Base-by-base conservation (phyloP, 2,113 vertebrate species). In the Misgurnus anguillicaudatus region DNA sequence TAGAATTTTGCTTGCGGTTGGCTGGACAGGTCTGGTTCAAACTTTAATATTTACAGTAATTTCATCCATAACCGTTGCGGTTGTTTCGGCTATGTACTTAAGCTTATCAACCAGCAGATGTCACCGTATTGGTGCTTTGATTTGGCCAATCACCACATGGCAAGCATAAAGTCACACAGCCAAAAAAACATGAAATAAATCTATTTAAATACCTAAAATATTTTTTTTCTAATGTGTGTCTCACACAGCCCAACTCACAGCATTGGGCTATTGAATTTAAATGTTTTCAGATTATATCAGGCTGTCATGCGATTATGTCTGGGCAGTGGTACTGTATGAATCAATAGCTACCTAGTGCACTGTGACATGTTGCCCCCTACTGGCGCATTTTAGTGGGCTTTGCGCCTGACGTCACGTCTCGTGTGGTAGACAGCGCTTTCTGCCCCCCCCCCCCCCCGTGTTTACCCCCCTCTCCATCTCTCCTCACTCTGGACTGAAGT, bases 401-500 rank as follows among this genome's bases (percentile, higher is more conserved):
- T 91, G 91, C 87, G 89, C 85, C 88, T 93, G 92, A 96, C 95
- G 94, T 96, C 94, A 96, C 91, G 89, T 86, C 87, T 91, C 91
- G 93, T 90, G 91, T 87, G 89, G 91, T 91, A 89, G 24, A 63
- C 69, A 24, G 68, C 45, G 60, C 47, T 51, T 7, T 31, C 68
- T 7, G 17, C 2, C 61, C 70, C 45, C 16, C 47, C 70, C 45
- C 16, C 47, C 13, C 48, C 48, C 67, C 41, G 38, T 39, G 70
- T 74, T 61, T 42, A 74, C 21, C 57, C 65, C 66, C 48, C 9
- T 75, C 73, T 75, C 73, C 60, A 53, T 74, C 88, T 92, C 89
- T 89, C 86, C 84, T 90, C 90, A 86, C 87, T 75, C 85, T 81
- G 88, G 88, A 87, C 84, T 90, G 83, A 88, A 90, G 87, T 91